A percentile compares a stretch with the other conserved stretches of the same genome.
Evolutionary conservation across 2,888 invertebrate species (phyloP).

Genomic region (Drosophila limbata): DNA sequence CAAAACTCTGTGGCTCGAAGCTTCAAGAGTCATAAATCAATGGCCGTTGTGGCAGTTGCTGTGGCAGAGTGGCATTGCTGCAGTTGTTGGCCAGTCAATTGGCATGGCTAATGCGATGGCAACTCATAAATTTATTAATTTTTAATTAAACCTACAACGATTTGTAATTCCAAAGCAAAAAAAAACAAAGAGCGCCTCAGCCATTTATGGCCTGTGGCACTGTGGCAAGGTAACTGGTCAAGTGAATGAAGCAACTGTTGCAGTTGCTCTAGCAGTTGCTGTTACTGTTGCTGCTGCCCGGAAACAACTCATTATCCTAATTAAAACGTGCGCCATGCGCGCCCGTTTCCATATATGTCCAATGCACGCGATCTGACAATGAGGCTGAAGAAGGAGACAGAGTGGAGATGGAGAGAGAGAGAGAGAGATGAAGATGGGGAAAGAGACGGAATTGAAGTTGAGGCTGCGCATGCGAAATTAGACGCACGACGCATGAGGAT

Average conservation of each 20-base stretch:
- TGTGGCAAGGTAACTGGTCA: constrained; percentile 27
- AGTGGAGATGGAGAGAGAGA: constrained; percentile 10
- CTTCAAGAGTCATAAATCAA: constrained; percentile 62
- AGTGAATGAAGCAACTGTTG: constrained; percentile 32
- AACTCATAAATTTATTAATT: constrained; percentile 81
- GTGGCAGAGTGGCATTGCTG: constrained; percentile 37
- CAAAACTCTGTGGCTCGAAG: constrained; percentile 25
- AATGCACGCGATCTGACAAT: constrained; percentile 84
- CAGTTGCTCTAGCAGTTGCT: constrained; percentile 22
- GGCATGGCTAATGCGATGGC: constrained; percentile 80
- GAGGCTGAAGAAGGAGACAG: constrained; percentile 49
- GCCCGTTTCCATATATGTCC: constrained; percentile 79
- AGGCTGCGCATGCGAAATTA: constrained; percentile 68
- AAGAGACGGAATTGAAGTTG: constrained; percentile 12
- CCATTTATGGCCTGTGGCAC: constrained; percentile 59
- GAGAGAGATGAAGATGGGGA: constrained; percentile 10
- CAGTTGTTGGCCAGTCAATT: constrained; percentile 66
- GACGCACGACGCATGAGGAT: constrained; percentile 38
- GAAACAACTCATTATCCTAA: constrained; percentile 85
- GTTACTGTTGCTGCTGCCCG: constrained; percentile 64
- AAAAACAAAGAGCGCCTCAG: constrained; percentile 27
- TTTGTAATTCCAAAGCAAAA: constrained; percentile 72
- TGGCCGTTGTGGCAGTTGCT: constrained; percentile 35
- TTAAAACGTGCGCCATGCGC: constrained; percentile 84
- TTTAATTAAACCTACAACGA: constrained; percentile 80